Conservation (phyloP, 2,888 invertebrate genomes). For the Hartigia nigra region DNA sequence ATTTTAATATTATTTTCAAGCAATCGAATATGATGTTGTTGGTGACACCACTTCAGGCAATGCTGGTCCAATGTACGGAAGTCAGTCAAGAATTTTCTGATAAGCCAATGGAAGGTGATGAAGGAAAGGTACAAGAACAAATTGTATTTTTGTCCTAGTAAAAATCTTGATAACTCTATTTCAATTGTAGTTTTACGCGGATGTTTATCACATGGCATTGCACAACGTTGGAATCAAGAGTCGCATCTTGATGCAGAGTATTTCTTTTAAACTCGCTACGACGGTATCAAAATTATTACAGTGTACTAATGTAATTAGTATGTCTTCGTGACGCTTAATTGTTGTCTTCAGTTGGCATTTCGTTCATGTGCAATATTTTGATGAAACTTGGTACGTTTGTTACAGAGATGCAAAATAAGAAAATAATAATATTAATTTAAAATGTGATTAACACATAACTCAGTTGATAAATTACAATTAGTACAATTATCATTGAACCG, state of each 20-base stretch:
- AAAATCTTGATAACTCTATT: neutral
- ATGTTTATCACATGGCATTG: slow-evolving; percentile 78
- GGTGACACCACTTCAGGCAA: slow-evolving; percentile 77
- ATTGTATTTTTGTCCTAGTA: neutral
- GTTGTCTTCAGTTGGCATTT: neutral
- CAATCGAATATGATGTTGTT: slow-evolving; percentile 67
- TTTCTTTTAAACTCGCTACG: slow-evolving; percentile 72
- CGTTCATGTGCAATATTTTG: neutral
- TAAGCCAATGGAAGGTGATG: slow-evolving; percentile 61
- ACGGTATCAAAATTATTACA: slow-evolving; percentile 73
- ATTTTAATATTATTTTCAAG: slow-evolving; percentile 37
- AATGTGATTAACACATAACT: neutral
- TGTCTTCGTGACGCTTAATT: slow-evolving; percentile 66
- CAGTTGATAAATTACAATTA: too few relatives aligned
- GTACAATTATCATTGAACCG: too few relatives aligned
- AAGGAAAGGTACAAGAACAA: slow-evolving; percentile 38
- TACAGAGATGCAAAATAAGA: neutral
- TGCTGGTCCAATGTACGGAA: slow-evolving; percentile 80
- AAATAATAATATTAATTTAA: neutral
- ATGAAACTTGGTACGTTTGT: neutral
- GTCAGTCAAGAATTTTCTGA: slow-evolving; percentile 77
- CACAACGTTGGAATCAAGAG: slow-evolving; percentile 73
- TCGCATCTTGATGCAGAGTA: slow-evolving; percentile 68
- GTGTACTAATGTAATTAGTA: slow-evolving; percentile 73
- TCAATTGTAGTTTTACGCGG: slow-evolving; percentile 76